Conservation (phyloP, 2,888 invertebrate species). For the Steinernema hermaphroditum region DNA sequence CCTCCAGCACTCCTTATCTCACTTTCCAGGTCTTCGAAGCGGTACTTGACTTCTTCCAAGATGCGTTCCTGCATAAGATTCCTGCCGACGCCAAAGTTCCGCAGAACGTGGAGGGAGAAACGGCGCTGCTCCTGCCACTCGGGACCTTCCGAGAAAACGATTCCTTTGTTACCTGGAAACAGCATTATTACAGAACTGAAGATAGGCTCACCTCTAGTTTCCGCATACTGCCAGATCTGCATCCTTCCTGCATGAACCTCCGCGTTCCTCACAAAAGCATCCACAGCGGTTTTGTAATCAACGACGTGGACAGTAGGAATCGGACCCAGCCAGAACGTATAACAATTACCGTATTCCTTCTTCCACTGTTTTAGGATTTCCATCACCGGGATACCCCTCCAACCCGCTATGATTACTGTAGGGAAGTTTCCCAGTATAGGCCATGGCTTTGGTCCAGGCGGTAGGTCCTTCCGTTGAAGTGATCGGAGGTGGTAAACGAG, state of each 20-base stretch:
- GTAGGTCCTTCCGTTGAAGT: not conserved
- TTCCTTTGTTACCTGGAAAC: constrained; percentile 37
- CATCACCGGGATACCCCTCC: not conserved
- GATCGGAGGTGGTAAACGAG: too few species aligned
- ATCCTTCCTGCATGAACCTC: not conserved
- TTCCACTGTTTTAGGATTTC: constrained; percentile 5
- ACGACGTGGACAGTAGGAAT: not conserved
- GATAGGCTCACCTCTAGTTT: too few species aligned
- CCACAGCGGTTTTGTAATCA: constrained; percentile 2
- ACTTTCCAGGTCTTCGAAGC: not conserved
- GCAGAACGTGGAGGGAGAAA: constrained; percentile 30
- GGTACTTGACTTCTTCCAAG: not conserved
- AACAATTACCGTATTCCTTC: not conserved
- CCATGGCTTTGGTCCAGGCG: constrained; percentile 9
- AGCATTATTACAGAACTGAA: too few species aligned
- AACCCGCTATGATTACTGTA: not conserved
- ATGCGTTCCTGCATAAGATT: constrained; percentile 35
- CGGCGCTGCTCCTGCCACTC: constrained; percentile 34
- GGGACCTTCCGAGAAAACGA: constrained; percentile 32
- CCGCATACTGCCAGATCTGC: too few species aligned
- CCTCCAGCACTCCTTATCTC: not conserved
- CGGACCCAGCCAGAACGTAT: constrained; percentile 4
- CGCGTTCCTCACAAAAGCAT: not conserved
- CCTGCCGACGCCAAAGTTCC: constrained; percentile 35
- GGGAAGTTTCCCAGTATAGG: not conserved